A percentile compares a stretch with the other conserved stretches of the same genome.
Conservation (phyloP, 2,113 vertebrate species). For the Tragelaphus strepsiceros region DNA sequence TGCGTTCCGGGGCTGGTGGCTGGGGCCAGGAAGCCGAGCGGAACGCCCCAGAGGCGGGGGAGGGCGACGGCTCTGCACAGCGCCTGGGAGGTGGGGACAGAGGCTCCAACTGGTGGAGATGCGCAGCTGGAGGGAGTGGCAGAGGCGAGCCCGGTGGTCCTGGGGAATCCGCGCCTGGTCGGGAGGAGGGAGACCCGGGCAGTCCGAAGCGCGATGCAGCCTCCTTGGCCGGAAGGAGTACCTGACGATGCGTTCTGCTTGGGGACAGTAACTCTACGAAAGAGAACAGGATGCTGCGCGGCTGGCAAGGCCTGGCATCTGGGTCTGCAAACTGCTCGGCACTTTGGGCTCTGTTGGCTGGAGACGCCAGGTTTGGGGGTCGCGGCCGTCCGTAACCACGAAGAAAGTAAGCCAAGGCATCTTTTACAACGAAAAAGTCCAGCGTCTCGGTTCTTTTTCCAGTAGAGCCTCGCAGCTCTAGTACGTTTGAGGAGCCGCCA, state of each 20-base stretch:
- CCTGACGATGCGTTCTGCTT: not conserved
- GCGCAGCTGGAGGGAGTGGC: constrained; percentile 55
- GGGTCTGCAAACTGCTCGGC: not conserved
- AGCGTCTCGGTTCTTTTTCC: not conserved
- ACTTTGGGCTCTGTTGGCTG: not conserved
- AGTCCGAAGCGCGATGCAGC: not conserved
- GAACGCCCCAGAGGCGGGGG: constrained; percentile 36
- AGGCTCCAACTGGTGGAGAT: not conserved
- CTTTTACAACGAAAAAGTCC: not conserved
- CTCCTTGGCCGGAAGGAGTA: not conserved
- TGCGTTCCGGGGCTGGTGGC: not conserved
- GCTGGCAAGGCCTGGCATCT: not conserved
- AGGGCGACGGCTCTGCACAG: not conserved
- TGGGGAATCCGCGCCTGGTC: not conserved
- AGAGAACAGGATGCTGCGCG: not conserved
- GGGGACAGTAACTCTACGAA: not conserved
- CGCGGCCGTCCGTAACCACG: not conserved
- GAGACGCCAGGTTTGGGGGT: not conserved
- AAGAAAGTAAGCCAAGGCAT: not conserved
- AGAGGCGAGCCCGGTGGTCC: constrained; percentile 56
- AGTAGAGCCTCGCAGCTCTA: not conserved
- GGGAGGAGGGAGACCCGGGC: not conserved
- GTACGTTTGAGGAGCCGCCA: not conserved
- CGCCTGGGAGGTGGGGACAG: constrained; percentile 23
- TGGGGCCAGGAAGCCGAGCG: constrained; percentile 21